Conservation (phyloP, 2,888 invertebrate genomes). For the Agriopis aurantiaria region DNA sequence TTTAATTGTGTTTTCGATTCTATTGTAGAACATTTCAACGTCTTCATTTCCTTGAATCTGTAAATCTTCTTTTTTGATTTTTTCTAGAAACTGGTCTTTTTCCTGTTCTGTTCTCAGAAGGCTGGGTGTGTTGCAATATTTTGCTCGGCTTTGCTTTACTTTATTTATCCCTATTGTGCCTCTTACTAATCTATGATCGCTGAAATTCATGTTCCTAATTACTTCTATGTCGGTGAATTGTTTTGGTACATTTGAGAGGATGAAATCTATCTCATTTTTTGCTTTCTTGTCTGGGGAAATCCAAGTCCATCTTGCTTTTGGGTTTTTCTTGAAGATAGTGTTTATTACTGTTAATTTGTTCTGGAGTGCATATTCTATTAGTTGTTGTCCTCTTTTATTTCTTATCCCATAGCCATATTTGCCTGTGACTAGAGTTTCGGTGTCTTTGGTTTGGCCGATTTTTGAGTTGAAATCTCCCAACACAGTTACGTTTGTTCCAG, state of each 20-base stretch:
- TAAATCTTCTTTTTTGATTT: no score
- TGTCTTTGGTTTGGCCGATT: conserved; percentile 19
- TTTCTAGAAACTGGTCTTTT: background rate
- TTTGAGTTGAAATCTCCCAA: conserved; percentile 35
- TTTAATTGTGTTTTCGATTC: no score
- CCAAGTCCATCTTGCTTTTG: conserved; percentile 33
- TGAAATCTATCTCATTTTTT: conserved; percentile 41
- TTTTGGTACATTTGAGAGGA: conserved; percentile 30
- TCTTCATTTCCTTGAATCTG: no score
- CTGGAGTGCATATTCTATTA: conserved; percentile 32
- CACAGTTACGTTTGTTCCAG: conserved; percentile 4
- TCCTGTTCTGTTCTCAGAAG: background rate
- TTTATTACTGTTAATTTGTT: conserved; percentile 37
- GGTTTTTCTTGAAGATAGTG: conserved; percentile 2
- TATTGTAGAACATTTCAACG: no score
- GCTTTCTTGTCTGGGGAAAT: conserved; percentile 30
- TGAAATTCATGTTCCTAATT: conserved; percentile 13
- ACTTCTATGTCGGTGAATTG: conserved; percentile 24
- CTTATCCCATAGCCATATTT: conserved; percentile 25
- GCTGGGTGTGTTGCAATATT: background rate
- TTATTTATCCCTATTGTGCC: conserved; percentile 1
- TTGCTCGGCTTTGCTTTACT: background rate
- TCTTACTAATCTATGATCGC: conserved; percentile 31
- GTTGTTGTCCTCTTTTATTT: conserved; percentile 31
- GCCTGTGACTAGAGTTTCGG: conserved; percentile 18